Evolutionary conservation across 2,888 invertebrate species (phyloP).

Genomic region (Eupithecia tripunctaria): DNA sequence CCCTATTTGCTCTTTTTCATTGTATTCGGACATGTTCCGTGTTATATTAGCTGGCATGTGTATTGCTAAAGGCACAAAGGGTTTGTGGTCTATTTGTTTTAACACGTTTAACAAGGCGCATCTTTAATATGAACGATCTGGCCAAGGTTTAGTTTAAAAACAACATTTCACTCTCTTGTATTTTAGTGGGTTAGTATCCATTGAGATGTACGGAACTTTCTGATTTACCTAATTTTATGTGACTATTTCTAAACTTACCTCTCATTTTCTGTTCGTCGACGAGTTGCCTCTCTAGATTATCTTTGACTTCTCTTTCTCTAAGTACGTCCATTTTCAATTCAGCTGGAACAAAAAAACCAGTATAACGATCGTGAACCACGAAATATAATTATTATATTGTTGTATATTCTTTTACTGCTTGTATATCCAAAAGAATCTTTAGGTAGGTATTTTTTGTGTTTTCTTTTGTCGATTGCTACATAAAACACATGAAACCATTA

Average conservation of each 20-base stretch:
- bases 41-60: slow-evolving; percentile 10
- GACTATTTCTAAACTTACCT: slow-evolving; percentile 87
- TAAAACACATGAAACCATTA: not conserved
- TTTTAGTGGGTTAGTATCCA: not conserved
- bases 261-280: slow-evolving; percentile 97
- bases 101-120: not conserved
- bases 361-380: not conserved
- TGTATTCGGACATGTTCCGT: slow-evolving; percentile 45
- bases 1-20: slow-evolving; percentile 68
- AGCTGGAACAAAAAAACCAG: slow-evolving; percentile 86
- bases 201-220: not conserved
- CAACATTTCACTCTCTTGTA: not conserved
- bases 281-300: slow-evolving; percentile 96
- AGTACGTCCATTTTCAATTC: slow-evolving; percentile 98
- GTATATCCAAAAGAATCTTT: not conserved
- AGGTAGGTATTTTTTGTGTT: not conserved
- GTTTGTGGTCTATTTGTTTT: not conserved
- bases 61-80: not conserved
- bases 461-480: not conserved
- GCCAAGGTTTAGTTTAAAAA: not conserved
- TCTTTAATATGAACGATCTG: not conserved
- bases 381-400: too few relatives aligned
- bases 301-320: slow-evolving; percentile 96
- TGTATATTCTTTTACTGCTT: too few relatives aligned
- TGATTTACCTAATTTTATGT: not conserved